Percentiles rank a stretch among this genome's conserved stretches.
phyloP scores from a whole-genome alignment of 2,113 vertebrate species.

The Mesocricetus auratus region DNA sequence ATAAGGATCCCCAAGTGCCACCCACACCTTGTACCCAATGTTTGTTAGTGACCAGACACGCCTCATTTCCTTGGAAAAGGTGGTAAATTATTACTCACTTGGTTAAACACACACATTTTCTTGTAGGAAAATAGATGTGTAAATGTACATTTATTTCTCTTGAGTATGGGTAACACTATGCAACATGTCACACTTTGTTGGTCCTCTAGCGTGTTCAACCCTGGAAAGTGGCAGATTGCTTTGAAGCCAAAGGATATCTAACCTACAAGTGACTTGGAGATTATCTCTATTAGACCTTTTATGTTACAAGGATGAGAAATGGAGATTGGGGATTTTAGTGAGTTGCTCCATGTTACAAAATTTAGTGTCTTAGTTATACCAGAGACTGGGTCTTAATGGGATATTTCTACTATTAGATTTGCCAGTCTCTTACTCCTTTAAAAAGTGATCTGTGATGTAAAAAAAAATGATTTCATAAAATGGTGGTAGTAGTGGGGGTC shows the following conservation, averaged over 20 bases:
- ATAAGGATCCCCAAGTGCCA: neutral
- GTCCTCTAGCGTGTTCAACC: constrained; percentile 45
- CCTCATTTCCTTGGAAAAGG: constrained; percentile 60
- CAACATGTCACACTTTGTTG: neutral
- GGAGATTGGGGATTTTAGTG: neutral
- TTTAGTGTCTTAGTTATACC: neutral
- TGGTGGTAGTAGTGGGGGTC: neutral
- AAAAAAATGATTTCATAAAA: neutral
- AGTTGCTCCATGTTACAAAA: neutral
- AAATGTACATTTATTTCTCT: constrained; percentile 61
- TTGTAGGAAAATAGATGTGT: constrained; percentile 12
- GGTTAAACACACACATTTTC: constrained; percentile 45
- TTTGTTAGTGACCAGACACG: constrained; percentile 23
- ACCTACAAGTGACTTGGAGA: neutral
- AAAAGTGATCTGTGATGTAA: neutral
- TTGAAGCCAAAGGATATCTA: constrained; percentile 57
- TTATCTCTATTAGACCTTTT: neutral
- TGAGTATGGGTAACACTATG: neutral
- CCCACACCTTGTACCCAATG: constrained; percentile 38
- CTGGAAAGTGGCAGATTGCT: constrained; percentile 31
- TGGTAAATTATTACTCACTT: constrained; percentile 58
- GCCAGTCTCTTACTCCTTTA: neutral
- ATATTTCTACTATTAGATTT: neutral
- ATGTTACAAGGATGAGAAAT: neutral
- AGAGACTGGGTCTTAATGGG: neutral